Evolutionary conservation across 2,797 vertebrate species (phyloP), one percentile per base, ranked within the genome.

Genomic region (Acanthurus lineatus): DNA sequence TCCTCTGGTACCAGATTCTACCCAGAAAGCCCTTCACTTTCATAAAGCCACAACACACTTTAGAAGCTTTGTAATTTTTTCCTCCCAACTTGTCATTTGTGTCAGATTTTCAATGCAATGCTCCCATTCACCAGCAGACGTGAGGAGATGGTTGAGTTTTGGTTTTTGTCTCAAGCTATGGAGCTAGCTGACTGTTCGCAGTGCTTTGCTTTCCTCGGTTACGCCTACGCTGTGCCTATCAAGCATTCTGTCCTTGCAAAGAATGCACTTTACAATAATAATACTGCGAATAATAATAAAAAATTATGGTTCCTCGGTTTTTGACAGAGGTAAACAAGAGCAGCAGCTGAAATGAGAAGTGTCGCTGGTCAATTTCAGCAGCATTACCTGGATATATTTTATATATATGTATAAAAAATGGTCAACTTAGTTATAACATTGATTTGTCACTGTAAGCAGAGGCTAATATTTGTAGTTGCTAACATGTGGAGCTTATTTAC

Each of bases 1-100:
- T 81, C 48, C 61, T 28, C 53, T 72, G 69, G 64, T 58, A 72
- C 42, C 68, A 79, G 71, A 83, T 77, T 57, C 20, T 71, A 14
- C 32, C 14, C 32, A 53, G 66, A 80, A 73, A 64, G 57, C 60
- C 49, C 60, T 59, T 67, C 25, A 35, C 63, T 76, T 81, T 82
- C 42, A 51, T 22, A 10, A 74, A 81, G 62, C 63, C 57, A 59
- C 54, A 79, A 38, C 47, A 59, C 20, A 61, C 35, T 61, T 82
- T 58, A 38, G 57, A 69, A 32, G 61, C 15, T 25, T 38, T 61
- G 35, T 54, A 4, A 51, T 19, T 65, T 62, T 68, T 77, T 77
- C 38, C 59, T 40, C 20, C 17, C 2, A n/a, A 51, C 8, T 38
- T 60, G 68, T 76, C 14, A 60, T 28, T 60, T 9, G 25, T 45